These are phyloP conservation scores for Drosophila borborema DNA, from an alignment of 2,888 invertebrate genomes.

Conservation along the genomic window DNA sequence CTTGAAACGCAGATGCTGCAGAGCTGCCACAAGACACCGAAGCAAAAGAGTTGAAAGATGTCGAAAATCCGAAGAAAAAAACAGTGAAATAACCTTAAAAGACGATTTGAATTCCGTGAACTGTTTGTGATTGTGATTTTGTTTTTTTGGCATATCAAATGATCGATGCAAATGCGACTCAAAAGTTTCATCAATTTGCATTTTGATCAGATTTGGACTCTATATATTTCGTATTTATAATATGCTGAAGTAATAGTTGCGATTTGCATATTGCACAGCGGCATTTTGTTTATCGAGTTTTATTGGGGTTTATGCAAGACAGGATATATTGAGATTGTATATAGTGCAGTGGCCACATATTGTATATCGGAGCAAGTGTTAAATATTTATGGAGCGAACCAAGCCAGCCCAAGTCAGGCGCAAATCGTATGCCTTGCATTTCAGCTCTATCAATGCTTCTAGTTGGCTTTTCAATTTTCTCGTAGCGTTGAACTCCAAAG, in stretches of 20 bases:
- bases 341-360: slow-evolving; percentile 33
- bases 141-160: slow-evolving; percentile 43
- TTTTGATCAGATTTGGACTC: slow-evolving; percentile 19
- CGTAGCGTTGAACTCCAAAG: slow-evolving; percentile 50
- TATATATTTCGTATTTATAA: slow-evolving; percentile 65
- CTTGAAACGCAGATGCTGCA: neutral
- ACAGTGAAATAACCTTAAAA: slow-evolving; percentile 12
- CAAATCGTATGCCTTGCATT: slow-evolving; percentile 14
- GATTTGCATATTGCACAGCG: slow-evolving; percentile 57
- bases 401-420: neutral
- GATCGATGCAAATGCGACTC: slow-evolving; percentile 50
- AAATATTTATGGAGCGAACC: slow-evolving; percentile 53
- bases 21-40: neutral
- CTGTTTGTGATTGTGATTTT: neutral
- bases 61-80: neutral
- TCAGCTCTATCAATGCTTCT: slow-evolving; percentile 4
- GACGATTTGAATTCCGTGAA: neutral
- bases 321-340: slow-evolving; percentile 61
- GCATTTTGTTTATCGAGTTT: slow-evolving; percentile 28
- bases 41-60: neutral
- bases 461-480: slow-evolving; percentile 15
- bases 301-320: slow-evolving; percentile 62
- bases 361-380: slow-evolving; percentile 40
- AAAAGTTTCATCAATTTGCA: slow-evolving; percentile 5
- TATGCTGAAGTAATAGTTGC: slow-evolving; percentile 67